phyloP scores from a whole-genome alignment of 2,113 vertebrate species.

The Melanerpes formicivorus region DNA sequence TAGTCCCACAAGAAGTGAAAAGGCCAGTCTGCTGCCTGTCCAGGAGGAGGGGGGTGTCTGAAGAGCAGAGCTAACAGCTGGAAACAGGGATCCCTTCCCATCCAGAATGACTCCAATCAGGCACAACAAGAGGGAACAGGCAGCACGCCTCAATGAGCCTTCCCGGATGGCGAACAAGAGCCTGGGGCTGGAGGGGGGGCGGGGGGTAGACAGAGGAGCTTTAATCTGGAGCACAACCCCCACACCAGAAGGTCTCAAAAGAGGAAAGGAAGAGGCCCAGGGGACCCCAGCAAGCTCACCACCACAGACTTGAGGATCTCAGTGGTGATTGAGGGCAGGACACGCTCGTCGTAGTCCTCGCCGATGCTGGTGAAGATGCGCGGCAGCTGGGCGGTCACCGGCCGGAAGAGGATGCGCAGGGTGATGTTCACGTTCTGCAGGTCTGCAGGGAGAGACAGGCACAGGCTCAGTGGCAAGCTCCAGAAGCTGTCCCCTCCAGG shows the following conservation, averaged over 20 bases:
- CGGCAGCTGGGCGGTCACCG: slow-evolving; percentile 85
- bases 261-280: accelerated
- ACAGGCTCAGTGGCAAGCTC: accelerated
- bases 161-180: not conserved
- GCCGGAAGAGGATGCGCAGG: slow-evolving; percentile 93
- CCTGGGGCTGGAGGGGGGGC: not conserved
- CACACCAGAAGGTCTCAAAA: accelerated
- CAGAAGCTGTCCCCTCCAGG: not conserved
- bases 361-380: slow-evolving; percentile 96
- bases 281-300: slow-evolving; percentile 49
- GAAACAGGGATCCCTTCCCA: not conserved
- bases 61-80: not conserved
- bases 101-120: not conserved
- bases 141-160: not conserved
- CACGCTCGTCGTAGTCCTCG: slow-evolving; percentile 96
- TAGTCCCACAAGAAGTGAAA: not conserved
- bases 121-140: not conserved
- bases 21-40: not conserved
- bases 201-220: not conserved
- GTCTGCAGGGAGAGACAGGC: slow-evolving; percentile 75
- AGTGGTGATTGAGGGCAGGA: slow-evolving; percentile 92
- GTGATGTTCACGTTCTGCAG: slow-evolving; percentile 99
- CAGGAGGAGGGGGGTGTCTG: no score
- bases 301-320: slow-evolving; percentile 88
- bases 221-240: accelerated